A percentile compares a stretch with the other conserved stretches of the same genome.
These are phyloP conservation scores for Nyctibius grandis DNA, from an alignment of 2,797 vertebrate genomes.

Conservation along the genomic window DNA sequence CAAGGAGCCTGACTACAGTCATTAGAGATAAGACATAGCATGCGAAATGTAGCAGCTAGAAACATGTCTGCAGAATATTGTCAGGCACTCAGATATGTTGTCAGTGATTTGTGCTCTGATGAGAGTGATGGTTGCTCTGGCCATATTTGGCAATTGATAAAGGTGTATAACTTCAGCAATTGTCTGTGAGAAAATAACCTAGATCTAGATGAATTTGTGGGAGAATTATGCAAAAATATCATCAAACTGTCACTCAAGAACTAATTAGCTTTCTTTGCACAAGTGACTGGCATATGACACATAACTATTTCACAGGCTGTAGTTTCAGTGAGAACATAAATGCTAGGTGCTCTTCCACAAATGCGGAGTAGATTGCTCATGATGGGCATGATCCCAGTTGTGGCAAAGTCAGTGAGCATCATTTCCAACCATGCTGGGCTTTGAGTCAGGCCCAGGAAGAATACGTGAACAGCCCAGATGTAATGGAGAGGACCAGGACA, in stretches of 20 bases:
- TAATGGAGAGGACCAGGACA: not conserved
- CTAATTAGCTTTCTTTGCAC: not conserved
- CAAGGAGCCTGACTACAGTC: not conserved
- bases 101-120: not conserved
- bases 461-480: accelerated
- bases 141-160: not conserved
- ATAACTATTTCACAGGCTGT: not conserved
- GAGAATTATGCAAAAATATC: not conserved
- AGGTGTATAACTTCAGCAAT: not conserved
- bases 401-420: not conserved
- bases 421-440: accelerated
- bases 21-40: not conserved
- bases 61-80: not conserved
- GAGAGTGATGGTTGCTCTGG: not conserved
- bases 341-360: not conserved
- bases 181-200: not conserved
- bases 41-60: not conserved
- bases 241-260: not conserved
- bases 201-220: not conserved
- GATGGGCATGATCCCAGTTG: not conserved
- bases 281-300: not conserved
- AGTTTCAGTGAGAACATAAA: not conserved
- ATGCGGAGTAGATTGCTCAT: not conserved
- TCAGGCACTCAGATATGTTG: not conserved
- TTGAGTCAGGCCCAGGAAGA: not conserved